Conservation (phyloP, 2,113 vertebrate species). For the Oreotrochilus melanogaster region DNA sequence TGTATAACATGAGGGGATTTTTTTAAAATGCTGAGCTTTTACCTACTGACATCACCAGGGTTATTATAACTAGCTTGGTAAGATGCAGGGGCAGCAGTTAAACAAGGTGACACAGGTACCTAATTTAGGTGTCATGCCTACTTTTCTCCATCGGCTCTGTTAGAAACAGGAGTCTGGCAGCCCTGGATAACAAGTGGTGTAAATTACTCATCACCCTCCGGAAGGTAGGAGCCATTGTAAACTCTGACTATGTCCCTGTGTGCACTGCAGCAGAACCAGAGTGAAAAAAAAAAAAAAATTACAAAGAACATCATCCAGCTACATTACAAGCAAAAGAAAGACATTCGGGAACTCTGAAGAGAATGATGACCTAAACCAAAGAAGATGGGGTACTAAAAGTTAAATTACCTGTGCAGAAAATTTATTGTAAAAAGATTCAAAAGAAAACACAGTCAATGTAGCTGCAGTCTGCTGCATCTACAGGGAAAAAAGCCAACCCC, state of each 20-base stretch:
- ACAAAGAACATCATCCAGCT: conserved; percentile 49
- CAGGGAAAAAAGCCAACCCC: not conserved
- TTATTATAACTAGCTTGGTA: conserved; percentile 18
- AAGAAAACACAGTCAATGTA: conserved; percentile 8
- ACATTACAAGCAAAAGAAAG: conserved; percentile 35
- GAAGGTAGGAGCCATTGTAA: conserved; percentile 56
- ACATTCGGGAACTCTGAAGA: conserved; percentile 38
- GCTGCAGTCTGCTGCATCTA: not conserved
- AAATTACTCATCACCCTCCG: conserved; percentile 52
- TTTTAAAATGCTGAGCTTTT: not conserved
- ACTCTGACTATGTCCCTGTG: conserved; percentile 14
- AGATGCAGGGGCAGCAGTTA: conserved; percentile 31
- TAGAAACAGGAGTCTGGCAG: conserved; percentile 41
- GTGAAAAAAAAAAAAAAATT: not conserved
- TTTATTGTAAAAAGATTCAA: conserved; percentile 23
- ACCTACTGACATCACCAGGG: not conserved
- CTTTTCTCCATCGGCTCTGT: not conserved
- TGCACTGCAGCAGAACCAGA: conserved; percentile 51
- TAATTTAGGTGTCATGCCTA: conserved; percentile 48
- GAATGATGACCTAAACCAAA: conserved; percentile 57
- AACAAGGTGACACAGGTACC: not conserved
- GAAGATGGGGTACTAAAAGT: conserved; percentile 25
- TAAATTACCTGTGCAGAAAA: conserved; percentile 52
- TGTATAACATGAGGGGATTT: not conserved
- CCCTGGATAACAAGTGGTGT: conserved; percentile 63